phyloP scores from a whole-genome alignment of 2,888 invertebrate genomes.

The Tuta absoluta region DNA sequence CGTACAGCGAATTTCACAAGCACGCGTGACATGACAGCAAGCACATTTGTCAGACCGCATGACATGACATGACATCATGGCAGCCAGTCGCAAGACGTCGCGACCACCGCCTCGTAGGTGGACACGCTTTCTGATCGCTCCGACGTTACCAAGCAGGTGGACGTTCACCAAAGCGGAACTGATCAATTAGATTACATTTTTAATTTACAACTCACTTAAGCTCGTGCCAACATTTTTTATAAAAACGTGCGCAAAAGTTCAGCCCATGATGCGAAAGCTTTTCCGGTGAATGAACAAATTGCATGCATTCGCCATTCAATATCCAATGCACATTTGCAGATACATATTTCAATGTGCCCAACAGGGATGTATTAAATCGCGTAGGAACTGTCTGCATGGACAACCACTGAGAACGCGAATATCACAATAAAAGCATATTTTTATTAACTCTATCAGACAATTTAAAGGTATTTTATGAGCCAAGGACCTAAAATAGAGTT shows the following conservation, averaged over 20 bases:
- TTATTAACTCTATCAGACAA: slow-evolving; percentile 2
- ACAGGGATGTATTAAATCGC: slow-evolving; percentile 42
- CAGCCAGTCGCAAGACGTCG: slow-evolving; percentile 41
- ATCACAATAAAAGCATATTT: slow-evolving; percentile 30
- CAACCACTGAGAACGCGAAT: slow-evolving; percentile 30
- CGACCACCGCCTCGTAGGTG: slow-evolving; percentile 29
- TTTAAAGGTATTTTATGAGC: neutral
- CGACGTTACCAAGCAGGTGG: slow-evolving; percentile 53
- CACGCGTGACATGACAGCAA: slow-evolving; percentile 42
- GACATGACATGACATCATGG: slow-evolving; percentile 39
- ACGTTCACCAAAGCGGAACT: slow-evolving; percentile 41
- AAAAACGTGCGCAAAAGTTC: neutral
- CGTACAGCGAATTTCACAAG: slow-evolving; percentile 40
- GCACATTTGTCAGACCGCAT: slow-evolving; percentile 49
- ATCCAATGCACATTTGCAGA: slow-evolving; percentile 37
- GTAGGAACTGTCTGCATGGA: slow-evolving; percentile 27
- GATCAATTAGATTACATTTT: slow-evolving; percentile 36
- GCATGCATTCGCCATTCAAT: slow-evolving; percentile 41
- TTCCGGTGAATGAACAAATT: slow-evolving; percentile 1
- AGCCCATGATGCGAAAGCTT: neutral
- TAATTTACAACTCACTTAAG: slow-evolving; percentile 15
- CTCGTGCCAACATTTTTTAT: slow-evolving; percentile 16
- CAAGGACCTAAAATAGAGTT: neutral
- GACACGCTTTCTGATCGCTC: slow-evolving; percentile 58
- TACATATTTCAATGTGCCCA: slow-evolving; percentile 47